Percentiles rank a stretch among this genome's conserved stretches.
Conservation (phyloP, 2,113 vertebrate genomes). For the Cheilinus undulatus region DNA sequence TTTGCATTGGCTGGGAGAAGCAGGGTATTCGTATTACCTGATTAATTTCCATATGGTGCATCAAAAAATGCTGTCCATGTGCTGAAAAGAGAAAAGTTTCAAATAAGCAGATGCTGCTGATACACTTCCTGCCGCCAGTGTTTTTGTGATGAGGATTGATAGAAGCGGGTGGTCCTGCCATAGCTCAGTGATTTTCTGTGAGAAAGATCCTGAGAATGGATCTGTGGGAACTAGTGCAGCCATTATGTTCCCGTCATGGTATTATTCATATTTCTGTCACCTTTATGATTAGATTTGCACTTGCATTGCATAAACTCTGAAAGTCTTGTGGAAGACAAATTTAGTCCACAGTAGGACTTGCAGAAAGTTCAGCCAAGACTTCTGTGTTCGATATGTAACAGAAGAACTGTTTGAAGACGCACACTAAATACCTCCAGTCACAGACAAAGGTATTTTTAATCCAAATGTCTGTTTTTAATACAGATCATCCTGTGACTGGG, state of each 20-base stretch:
- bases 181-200: constrained; percentile 58
- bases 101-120: constrained; percentile 25
- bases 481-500: not conserved
- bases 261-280: constrained; percentile 55
- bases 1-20: not conserved
- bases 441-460: constrained; percentile 18
- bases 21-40: too few relatives aligned
- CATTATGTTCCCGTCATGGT: constrained; percentile 44
- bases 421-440: constrained; percentile 1
- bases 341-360: not conserved
- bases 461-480: constrained; percentile 8
- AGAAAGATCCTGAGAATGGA: constrained; percentile 40
- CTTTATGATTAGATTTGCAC: constrained; percentile 37
- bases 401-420: not conserved
- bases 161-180: constrained; percentile 47
- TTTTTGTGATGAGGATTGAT: constrained; percentile 42
- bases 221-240: constrained; percentile 40
- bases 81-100: constrained; percentile 3
- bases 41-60: too few relatives aligned
- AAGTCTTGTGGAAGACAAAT: constrained; percentile 18
- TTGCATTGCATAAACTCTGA: constrained; percentile 18
- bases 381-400: not conserved
- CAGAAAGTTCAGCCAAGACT: not conserved
- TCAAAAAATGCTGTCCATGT: not conserved
- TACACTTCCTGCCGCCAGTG: constrained; percentile 19